A percentile compares a stretch with the other conserved stretches of the same genome.
Evolutionary conservation across 2,888 invertebrate genomes (phyloP).

Genomic region (Tetanocera ferruginea): DNA sequence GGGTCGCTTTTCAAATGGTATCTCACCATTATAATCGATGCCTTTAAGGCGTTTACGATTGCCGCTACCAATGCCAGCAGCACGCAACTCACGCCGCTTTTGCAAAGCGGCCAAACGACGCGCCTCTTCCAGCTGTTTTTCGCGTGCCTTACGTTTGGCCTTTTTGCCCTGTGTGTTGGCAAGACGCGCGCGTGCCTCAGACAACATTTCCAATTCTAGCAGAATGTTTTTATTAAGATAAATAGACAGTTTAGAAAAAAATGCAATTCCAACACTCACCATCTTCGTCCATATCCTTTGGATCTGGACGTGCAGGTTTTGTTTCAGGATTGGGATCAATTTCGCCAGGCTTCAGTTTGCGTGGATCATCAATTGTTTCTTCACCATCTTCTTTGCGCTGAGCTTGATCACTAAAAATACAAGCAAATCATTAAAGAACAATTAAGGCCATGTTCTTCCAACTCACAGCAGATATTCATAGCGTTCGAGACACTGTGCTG

Average conservation of each 20-base stretch:
- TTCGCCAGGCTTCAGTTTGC: slow-evolving; percentile 98
- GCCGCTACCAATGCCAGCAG: slow-evolving; percentile 87
- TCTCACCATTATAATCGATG: slow-evolving; percentile 97
- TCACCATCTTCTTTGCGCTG: slow-evolving; percentile 97
- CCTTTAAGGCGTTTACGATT: slow-evolving; percentile 78
- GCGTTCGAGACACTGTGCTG: slow-evolving; percentile 97
- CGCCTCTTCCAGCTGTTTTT: slow-evolving; percentile 98
- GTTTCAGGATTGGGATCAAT: slow-evolving; percentile 99
- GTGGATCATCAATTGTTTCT: slow-evolving; percentile 92
- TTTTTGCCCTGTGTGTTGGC: slow-evolving; percentile 98
- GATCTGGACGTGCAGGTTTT: slow-evolving; percentile 98
- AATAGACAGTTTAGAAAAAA: no score
- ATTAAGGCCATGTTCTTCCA: not conserved
- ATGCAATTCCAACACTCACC: slow-evolving; percentile 72
- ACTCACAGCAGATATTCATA: slow-evolving; percentile 94
- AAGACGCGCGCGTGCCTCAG: slow-evolving; percentile 96
- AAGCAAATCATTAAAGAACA: not conserved
- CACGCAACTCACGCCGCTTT: slow-evolving; percentile 96
- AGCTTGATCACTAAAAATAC: slow-evolving; percentile 85
- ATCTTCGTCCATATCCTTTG: slow-evolving; percentile 99
- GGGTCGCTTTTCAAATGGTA: slow-evolving; percentile 97
- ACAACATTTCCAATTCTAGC: slow-evolving; percentile 97
- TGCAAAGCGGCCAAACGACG: slow-evolving; percentile 95
- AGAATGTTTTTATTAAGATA: no score
- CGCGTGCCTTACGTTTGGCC: slow-evolving; percentile 93